A percentile compares a stretch with the other conserved stretches of the same genome.
These are phyloP conservation scores for Himantopus leucocephalus DNA, from an alignment of 2,113 vertebrate species.

Conservation along the genomic window DNA sequence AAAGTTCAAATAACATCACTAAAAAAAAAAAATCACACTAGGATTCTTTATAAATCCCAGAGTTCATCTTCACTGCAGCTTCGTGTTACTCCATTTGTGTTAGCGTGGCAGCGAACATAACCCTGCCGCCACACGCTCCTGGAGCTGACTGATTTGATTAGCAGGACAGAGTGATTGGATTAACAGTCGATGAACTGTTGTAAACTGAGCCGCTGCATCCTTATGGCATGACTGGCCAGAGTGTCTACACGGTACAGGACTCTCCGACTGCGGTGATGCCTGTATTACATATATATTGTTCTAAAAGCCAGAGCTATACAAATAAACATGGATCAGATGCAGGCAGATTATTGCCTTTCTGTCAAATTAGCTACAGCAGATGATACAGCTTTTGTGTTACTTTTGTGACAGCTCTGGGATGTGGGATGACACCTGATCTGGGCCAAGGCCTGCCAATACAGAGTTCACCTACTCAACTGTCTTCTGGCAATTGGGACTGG, in stretches of 20 bases:
- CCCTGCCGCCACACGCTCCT: neutral
- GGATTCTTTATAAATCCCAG: neutral
- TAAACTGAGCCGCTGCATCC: constrained; percentile 11
- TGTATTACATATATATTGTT: neutral
- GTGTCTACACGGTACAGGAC: neutral
- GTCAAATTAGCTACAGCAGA: neutral
- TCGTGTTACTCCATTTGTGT: fast-evolving
- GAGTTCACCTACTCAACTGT: neutral
- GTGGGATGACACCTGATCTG: neutral
- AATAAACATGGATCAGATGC: neutral
- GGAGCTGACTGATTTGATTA: constrained; percentile 36
- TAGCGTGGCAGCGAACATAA: neutral
- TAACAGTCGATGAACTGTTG: constrained; percentile 1
- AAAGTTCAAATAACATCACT: neutral
- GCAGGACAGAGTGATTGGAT: constrained; percentile 33
- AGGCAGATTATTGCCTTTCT: neutral
- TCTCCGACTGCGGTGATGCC: neutral
- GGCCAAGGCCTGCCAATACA: neutral
- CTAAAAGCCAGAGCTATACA: neutral
- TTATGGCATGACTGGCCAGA: neutral
- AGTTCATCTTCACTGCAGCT: neutral
- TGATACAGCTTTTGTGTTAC: neutral
- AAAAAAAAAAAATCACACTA: neutral
- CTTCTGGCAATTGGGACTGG: neutral
- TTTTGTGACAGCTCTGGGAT: neutral